Conservation (phyloP, 1,140 invertebrate genomes). For the Aphelenchoides avenae region DNA sequence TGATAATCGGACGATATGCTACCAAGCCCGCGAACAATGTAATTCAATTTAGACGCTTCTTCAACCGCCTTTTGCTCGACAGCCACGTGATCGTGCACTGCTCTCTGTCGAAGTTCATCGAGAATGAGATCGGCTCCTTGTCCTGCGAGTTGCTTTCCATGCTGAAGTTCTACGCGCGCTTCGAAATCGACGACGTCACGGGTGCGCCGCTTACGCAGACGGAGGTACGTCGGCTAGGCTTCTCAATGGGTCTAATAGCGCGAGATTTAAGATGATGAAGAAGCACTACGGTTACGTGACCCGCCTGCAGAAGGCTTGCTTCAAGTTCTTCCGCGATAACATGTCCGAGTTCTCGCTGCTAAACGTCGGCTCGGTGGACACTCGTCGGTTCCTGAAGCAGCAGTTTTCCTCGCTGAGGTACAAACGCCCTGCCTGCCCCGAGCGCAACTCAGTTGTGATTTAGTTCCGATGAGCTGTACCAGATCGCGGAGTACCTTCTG, state of each 20-base stretch:
- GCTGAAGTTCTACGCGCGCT: conserved; percentile 90
- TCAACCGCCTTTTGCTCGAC: conserved; percentile 91
- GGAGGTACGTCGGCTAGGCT: conserved; percentile 30
- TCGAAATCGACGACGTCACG: conserved; percentile 94
- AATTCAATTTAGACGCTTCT: conserved; percentile 74
- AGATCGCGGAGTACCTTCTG: conserved; percentile 76
- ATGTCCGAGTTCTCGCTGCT: conserved; percentile 76
- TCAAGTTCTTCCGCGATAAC: conserved; percentile 73
- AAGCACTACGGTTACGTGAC: conserved; percentile 66
- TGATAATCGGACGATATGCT: too few relatives aligned
- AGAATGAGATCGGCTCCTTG: conserved; percentile 75
- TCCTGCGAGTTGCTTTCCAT: conserved; percentile 81
- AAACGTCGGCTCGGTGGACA: conserved; percentile 90
- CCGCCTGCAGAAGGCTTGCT: conserved; percentile 76
- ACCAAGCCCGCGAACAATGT: too few relatives aligned
- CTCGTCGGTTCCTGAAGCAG: conserved; percentile 75
- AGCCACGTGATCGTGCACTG: conserved; percentile 86
- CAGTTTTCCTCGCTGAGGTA: conserved; percentile 76
- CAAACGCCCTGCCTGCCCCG: conserved; percentile 6
- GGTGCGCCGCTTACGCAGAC: conserved; percentile 87
- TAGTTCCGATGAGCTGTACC: conserved; percentile 74
- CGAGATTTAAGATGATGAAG: conserved; percentile 74
- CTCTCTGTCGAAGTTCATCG: conserved; percentile 67
- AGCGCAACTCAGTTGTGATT: conserved; percentile 58
- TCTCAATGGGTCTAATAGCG: conserved; percentile 10